Percentiles rank a stretch among this genome's conserved stretches.
phyloP scores from a whole-genome alignment of 2,888 invertebrate species.

The Neoaliturus tenellus region DNA sequence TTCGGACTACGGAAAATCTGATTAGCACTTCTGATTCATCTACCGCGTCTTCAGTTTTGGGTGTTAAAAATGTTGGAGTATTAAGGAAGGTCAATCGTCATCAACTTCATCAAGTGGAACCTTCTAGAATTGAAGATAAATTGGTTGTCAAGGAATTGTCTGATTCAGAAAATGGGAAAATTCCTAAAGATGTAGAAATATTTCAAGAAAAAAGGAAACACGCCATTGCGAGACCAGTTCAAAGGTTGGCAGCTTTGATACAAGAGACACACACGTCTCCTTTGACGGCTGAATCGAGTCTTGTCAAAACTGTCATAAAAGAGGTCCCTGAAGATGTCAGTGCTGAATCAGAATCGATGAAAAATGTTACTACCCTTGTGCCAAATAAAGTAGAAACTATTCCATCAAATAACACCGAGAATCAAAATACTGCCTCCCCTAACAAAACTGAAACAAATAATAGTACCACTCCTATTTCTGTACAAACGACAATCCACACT shows the following conservation, averaged over 20 bases:
- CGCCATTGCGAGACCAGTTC: background rate
- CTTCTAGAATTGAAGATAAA: background rate
- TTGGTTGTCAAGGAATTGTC: background rate
- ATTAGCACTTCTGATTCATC: constrained; percentile 54
- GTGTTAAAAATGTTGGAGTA: constrained; percentile 19
- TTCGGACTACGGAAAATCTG: constrained; percentile 55
- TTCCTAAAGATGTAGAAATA: constrained; percentile 6
- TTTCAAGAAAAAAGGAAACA: constrained; percentile 12
- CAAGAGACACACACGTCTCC: constrained; percentile 22
- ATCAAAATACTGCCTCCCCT: background rate
- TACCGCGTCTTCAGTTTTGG: background rate
- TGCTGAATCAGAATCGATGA: background rate
- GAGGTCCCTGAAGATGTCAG: constrained; percentile 21
- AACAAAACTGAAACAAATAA: background rate
- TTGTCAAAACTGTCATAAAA: constrained; percentile 36
- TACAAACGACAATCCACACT: background rate
- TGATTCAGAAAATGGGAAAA: background rate
- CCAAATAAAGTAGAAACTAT: background rate
- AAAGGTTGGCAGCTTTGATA: constrained; percentile 18
- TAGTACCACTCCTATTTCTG: background rate
- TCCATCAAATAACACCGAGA: background rate
- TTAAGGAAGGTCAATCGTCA: constrained; percentile 26
- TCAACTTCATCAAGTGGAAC: constrained; percentile 7
- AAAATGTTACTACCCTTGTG: background rate
- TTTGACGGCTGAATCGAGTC: constrained; percentile 26